Base-by-base conservation (phyloP, 2,888 invertebrate genomes). In the Coelogynopora nodosa region DNA sequence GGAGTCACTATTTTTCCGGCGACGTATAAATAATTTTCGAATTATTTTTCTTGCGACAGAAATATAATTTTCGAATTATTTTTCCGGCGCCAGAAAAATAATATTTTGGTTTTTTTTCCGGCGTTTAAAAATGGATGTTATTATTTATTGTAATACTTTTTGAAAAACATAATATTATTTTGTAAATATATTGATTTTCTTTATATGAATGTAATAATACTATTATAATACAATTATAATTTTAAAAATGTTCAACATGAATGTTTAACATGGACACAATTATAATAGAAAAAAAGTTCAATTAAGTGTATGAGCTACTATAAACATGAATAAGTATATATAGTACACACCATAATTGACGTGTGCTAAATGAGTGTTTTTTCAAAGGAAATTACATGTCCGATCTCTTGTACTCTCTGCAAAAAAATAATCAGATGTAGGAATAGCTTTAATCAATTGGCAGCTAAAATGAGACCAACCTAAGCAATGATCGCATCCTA, bases 51-150 rank as follows among this genome's bases (percentile, higher is more conserved):
- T 49, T 49, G 49, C 49, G 49, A 49, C 49, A 18, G 5, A 49
- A 13, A 49, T 13, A 49, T 49, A 49, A 49, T 49, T 13, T 74
- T 74, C 74, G 74, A 74, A 74, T 74, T 74, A 74, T 74, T 74
- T 74, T 74, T 74, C 74, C 74, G 74, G 74, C 74, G 74, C 74
- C 74, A 74, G 74, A 74, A 74, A 74, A 13, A 23, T 74, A 74
- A 74, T 74, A 74, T 74, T 74, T 74, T 74, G 23, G 2, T 74
- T 74, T n/a, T 74, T 74, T 74, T 74, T 74, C 74, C 27, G 74
- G 74, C 74, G 74, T 10, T 74, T 13, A 74, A 74, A 74, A 74
- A 74, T 74, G 74, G 74, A 74, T 74, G 74, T 74, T 74, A 74
- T 74, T 74, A 74, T 74, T 74, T 74, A 74, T 13, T 74, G 74